Evolutionary conservation across 1,140 invertebrate species (phyloP).

Genomic region (Wiebesia pumilae): DNA sequence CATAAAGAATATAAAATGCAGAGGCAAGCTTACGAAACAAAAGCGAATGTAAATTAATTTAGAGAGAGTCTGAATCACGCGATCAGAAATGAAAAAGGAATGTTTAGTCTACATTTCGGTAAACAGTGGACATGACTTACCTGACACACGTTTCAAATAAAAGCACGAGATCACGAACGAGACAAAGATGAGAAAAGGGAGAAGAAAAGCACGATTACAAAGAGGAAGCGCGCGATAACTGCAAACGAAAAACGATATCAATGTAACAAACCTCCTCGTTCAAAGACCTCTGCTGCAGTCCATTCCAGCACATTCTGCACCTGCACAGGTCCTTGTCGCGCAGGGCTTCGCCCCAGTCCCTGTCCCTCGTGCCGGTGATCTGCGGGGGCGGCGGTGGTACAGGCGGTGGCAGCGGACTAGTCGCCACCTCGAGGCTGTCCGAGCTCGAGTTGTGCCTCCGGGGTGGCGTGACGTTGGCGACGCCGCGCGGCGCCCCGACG

Average conservation of each 20-base stretch:
- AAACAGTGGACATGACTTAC: background rate
- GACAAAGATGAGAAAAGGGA: background rate
- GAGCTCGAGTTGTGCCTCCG: slow-evolving; percentile 73
- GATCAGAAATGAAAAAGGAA: background rate
- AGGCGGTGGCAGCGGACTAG: slow-evolving; percentile 72
- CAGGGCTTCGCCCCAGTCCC: slow-evolving; percentile 60
- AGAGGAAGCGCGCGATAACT: background rate
- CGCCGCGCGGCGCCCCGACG: background rate
- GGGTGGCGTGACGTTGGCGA: slow-evolving; percentile 71
- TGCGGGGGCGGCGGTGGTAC: slow-evolving; percentile 71
- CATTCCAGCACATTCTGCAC: slow-evolving; percentile 71
- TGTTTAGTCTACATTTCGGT: background rate
- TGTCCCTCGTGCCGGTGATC: slow-evolving; percentile 58
- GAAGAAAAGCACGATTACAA: background rate
- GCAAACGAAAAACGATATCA: background rate
- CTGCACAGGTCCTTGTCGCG: slow-evolving; percentile 68
- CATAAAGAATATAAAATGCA: too few relatives aligned
- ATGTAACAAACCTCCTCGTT: slow-evolving; percentile 70
- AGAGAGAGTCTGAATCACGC: background rate
- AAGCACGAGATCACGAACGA: background rate
- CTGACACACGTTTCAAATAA: background rate
- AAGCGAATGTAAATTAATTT: background rate
- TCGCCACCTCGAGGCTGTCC: slow-evolving; percentile 72
- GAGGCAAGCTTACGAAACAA: too few relatives aligned
- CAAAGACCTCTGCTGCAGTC: slow-evolving; percentile 68